A percentile compares a stretch with the other conserved stretches of the same genome.
phyloP scores from a whole-genome alignment of 2,888 invertebrate genomes.

The Clepsis dumicolana region DNA sequence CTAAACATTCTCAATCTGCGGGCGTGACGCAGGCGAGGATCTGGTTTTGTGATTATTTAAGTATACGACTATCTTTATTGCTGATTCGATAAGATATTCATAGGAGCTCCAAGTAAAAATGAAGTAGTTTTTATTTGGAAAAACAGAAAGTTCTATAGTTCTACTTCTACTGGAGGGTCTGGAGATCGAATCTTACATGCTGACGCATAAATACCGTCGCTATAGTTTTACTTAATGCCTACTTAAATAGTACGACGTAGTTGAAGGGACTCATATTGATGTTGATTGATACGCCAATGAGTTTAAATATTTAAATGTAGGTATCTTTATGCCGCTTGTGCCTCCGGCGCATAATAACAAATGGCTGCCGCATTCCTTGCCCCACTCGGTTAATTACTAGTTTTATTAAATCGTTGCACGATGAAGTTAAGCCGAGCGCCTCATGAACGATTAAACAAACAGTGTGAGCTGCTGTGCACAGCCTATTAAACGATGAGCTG shows the following conservation, averaged over 20 bases:
- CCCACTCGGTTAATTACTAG: constrained; percentile 65
- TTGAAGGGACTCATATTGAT: constrained; percentile 58
- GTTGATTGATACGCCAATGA: constrained; percentile 68
- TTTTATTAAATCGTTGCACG: constrained; percentile 52
- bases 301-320: constrained; percentile 76
- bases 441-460: constrained; percentile 42
- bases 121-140: constrained; percentile 48
- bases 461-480: constrained; percentile 30
- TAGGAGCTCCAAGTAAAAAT: constrained; percentile 53
- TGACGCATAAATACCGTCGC: not conserved
- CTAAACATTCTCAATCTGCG: constrained; percentile 38
- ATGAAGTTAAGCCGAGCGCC: constrained; percentile 42
- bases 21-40: constrained; percentile 51
- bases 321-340: constrained; percentile 71
- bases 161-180: not conserved
- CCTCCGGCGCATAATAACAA: constrained; percentile 69
- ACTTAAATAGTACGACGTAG: constrained; percentile 54
- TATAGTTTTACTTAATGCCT: constrained; percentile 54
- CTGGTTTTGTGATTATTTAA: constrained; percentile 53
- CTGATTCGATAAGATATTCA: constrained; percentile 53
- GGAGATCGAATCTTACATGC: not conserved
- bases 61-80: constrained; percentile 57
- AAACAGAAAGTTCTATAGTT: no score
- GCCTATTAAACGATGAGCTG: constrained; percentile 23
- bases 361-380: constrained; percentile 79